Conservation (phyloP, 2,888 invertebrate species). For the Odontothrips loti region DNA sequence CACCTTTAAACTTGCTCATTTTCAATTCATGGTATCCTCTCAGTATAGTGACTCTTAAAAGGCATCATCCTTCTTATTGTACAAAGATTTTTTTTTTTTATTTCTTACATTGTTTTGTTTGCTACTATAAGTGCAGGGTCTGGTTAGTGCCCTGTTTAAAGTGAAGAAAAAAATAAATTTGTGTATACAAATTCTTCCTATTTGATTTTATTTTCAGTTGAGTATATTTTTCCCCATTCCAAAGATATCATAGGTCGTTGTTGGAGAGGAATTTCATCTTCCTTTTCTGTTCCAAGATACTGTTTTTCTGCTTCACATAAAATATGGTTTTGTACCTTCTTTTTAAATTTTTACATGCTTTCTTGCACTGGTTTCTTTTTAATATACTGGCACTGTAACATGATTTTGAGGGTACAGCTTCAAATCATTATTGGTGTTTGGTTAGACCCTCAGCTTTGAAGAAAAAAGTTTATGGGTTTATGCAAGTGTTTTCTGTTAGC, state of each 20-base stretch:
- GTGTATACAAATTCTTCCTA: background rate
- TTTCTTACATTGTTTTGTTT: conserved; percentile 13
- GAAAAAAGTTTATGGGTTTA: no score
- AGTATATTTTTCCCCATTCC: background rate
- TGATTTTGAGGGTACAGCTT: no score
- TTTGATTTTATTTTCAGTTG: background rate
- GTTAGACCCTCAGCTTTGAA: no score
- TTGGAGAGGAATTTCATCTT: background rate
- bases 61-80: background rate
- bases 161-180: conserved; percentile 10
- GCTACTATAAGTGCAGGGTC: background rate
- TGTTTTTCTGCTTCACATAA: background rate
- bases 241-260: background rate
- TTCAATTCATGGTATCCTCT: background rate
- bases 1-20: background rate
- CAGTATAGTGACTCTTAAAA: background rate
- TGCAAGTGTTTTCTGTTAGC: background rate
- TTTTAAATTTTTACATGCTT: background rate
- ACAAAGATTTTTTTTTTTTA: conserved; percentile 23
- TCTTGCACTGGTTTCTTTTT: background rate
- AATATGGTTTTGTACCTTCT: background rate
- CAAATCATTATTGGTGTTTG: no score
- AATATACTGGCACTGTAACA: background rate
- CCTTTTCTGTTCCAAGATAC: background rate
- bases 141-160: background rate